Percentiles rank a stretch among this genome's conserved stretches.
These are phyloP conservation scores for Cosmia trapezina DNA, from an alignment of 2,888 invertebrate species.

Conservation along the genomic window DNA sequence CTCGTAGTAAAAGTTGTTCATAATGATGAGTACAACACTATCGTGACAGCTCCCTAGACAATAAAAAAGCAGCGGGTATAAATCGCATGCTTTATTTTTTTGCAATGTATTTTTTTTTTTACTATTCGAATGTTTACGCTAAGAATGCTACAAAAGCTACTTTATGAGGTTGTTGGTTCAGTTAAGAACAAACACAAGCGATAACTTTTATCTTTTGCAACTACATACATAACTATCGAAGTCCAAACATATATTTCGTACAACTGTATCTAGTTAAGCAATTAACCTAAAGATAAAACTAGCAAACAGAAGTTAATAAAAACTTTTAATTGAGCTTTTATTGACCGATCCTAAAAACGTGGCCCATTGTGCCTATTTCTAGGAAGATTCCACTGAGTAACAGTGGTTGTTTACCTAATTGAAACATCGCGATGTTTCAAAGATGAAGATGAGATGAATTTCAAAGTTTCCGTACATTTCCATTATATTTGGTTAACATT, in stretches of 20 bases:
- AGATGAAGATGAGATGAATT: too few relatives aligned
- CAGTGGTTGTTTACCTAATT: slow-evolving; percentile 24
- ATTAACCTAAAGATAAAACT: slow-evolving; percentile 33
- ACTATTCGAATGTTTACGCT: slow-evolving; percentile 8
- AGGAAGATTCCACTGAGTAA: slow-evolving; percentile 1
- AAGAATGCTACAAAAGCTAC: not conserved
- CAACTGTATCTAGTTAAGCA: slow-evolving; percentile 21
- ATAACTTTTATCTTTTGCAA: slow-evolving; percentile 16
- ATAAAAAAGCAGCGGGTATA: slow-evolving; percentile 4
- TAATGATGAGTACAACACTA: too few relatives aligned
- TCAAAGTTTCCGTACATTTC: too few relatives aligned
- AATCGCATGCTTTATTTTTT: not conserved
- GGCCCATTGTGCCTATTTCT: not conserved
- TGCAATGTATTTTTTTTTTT: not conserved
- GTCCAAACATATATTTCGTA: slow-evolving; percentile 14
- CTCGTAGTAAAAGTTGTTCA: too few relatives aligned
- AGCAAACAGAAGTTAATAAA: slow-evolving; percentile 33
- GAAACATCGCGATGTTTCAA: not conserved
- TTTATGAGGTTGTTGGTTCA: slow-evolving; percentile 22
- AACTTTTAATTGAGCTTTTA: slow-evolving; percentile 51
- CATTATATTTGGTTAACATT: too few relatives aligned
- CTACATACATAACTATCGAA: not conserved
- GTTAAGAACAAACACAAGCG: slow-evolving; percentile 5
- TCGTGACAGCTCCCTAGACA: too few relatives aligned
- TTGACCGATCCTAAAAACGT: slow-evolving; percentile 25